These are phyloP conservation scores for Coptodon rendalli DNA, from an alignment of 2,113 vertebrate species.

Conservation along the genomic window DNA sequence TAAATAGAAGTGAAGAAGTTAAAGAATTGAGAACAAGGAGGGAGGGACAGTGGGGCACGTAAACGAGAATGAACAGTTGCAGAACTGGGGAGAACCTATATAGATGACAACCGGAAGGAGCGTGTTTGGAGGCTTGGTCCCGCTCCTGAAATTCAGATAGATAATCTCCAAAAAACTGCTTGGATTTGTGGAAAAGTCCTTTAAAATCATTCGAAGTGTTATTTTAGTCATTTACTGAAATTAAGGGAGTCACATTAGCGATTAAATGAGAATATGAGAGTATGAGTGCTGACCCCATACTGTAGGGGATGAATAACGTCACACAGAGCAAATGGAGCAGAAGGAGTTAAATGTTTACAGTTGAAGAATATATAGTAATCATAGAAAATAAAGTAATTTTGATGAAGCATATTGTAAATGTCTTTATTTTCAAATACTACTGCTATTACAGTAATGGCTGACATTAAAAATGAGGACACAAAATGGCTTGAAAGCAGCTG, in stretches of 20 bases:
- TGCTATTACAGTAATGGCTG: not conserved
- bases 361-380: not conserved
- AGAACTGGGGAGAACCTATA: fast-evolving
- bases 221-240: not conserved
- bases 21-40: not conserved
- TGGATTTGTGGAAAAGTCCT: not conserved
- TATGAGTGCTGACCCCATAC: not conserved
- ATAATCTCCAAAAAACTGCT: not conserved
- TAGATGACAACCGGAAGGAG: fast-evolving
- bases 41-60: fast-evolving
- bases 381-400: not conserved
- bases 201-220: fast-evolving
- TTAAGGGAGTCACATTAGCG: not conserved
- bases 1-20: fast-evolving
- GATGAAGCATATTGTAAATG: not conserved
- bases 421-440: not conserved
- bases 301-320: not conserved
- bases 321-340: not conserved
- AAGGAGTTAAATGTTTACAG: not conserved
- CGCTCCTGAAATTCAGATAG: not conserved
- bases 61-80: not conserved
- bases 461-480: not conserved
- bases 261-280: not conserved
- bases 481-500: not conserved
- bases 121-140: not conserved